Conservation (phyloP, 2,113 vertebrate species). For the Macrotus californicus region DNA sequence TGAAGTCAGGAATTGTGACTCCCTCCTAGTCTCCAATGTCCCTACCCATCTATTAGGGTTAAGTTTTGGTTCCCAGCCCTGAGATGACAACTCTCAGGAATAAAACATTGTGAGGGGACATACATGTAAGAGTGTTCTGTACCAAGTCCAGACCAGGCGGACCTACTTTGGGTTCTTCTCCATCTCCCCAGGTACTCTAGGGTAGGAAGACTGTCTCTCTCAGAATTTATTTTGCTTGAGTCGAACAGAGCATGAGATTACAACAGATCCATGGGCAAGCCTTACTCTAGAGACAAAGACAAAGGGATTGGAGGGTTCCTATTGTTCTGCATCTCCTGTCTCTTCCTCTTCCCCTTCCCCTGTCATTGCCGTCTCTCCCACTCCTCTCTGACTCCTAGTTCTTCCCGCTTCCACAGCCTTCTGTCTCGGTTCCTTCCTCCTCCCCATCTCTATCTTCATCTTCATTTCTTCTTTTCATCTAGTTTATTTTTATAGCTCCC, state of each 20-base stretch:
- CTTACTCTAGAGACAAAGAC: neutral
- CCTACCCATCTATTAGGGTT: neutral
- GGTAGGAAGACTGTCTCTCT: neutral
- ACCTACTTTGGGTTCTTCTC: neutral
- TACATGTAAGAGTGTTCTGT: fast-evolving
- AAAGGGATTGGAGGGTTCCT: neutral
- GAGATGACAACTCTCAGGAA: neutral
- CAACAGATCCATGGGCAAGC: neutral
- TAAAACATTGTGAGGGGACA: neutral
- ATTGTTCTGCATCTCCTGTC: neutral
- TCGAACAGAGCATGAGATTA: neutral
- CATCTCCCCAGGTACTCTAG: neutral
- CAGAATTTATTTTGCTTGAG: neutral
- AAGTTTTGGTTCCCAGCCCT: neutral
- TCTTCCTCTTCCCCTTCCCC: neutral
- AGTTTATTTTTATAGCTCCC: neutral
- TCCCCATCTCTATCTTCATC: neutral
- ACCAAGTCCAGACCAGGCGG: neutral
- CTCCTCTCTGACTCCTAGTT: neutral
- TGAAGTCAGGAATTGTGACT: neutral
- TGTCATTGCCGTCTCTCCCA: neutral
- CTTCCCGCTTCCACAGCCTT: neutral
- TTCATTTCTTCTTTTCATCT: neutral
- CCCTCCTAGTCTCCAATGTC: neutral
- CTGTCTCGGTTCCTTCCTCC: neutral